Conservation (phyloP, 2,888 invertebrate species). For the Tortrix viridana region DNA sequence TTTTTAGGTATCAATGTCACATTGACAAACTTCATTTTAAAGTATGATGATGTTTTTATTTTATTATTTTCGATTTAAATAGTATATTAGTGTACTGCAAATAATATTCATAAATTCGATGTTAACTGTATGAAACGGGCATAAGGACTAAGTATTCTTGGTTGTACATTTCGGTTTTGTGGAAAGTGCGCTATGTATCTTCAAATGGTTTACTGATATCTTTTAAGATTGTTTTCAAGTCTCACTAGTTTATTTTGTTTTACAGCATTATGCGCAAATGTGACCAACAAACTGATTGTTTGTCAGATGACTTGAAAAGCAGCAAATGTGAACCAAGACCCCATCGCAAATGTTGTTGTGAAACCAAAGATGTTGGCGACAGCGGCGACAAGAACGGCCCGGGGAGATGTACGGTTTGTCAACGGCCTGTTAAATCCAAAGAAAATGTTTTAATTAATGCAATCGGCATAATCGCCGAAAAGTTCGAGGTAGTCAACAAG, state of each 20-base stretch:
- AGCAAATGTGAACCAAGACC: slow-evolving; percentile 54
- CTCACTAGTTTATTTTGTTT: slow-evolving; percentile 13
- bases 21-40: too few relatives aligned
- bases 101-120: too few relatives aligned
- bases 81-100: too few relatives aligned
- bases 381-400: slow-evolving; percentile 58
- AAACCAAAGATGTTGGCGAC: slow-evolving; percentile 47
- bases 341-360: slow-evolving; percentile 51
- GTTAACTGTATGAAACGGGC: too few relatives aligned
- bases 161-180: too few relatives aligned
- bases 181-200: too few relatives aligned
- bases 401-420: slow-evolving; percentile 66
- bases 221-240: too few relatives aligned
- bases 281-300: slow-evolving; percentile 55
- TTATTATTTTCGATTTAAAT: too few relatives aligned
- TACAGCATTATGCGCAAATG: slow-evolving; percentile 60
- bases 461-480: slow-evolving; percentile 58
- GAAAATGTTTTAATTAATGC: slow-evolving; percentile 48
- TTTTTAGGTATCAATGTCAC: too few relatives aligned
- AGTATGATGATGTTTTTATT: too few relatives aligned
- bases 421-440: slow-evolving; percentile 46
- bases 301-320: slow-evolving; percentile 56
- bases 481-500: slow-evolving; percentile 69
- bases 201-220: too few relatives aligned
- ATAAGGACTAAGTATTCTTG: too few relatives aligned